phyloP scores from a whole-genome alignment of 2,888 invertebrate genomes.

The Dusona sp. region DNA sequence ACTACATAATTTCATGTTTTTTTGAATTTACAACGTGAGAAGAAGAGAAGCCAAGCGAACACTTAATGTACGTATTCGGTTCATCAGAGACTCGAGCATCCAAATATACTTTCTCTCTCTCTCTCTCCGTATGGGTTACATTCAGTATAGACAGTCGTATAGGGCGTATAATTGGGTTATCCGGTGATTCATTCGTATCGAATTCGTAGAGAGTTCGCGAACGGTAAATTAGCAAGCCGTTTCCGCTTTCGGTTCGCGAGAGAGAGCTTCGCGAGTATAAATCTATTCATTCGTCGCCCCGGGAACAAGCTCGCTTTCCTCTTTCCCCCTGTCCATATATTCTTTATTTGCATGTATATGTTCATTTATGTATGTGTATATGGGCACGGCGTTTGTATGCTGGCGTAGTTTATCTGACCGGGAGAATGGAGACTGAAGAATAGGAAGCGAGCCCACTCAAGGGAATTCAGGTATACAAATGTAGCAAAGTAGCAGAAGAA shows the following conservation, averaged over 20 bases:
- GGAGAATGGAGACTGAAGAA: slow-evolving; percentile 54
- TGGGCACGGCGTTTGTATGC: slow-evolving; percentile 13
- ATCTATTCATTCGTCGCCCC: slow-evolving; percentile 69
- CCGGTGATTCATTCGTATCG: slow-evolving; percentile 69
- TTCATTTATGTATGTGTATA: not conserved
- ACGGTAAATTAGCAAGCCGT: slow-evolving; percentile 68
- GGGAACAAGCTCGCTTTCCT: slow-evolving; percentile 58
- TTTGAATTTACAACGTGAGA: not conserved
- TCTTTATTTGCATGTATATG: slow-evolving; percentile 10
- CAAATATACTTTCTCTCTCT: slow-evolving; percentile 34
- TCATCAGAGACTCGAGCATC: slow-evolving; percentile 61
- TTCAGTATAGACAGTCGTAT: slow-evolving; percentile 46
- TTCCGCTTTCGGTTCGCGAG: slow-evolving; percentile 43
- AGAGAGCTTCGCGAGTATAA: slow-evolving; percentile 62
- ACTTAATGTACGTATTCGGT: slow-evolving; percentile 61
- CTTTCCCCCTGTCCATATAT: slow-evolving; percentile 41
- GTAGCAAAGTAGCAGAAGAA: slow-evolving; percentile 29
- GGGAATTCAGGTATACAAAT: slow-evolving; percentile 46
- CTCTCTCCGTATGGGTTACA: slow-evolving; percentile 8
- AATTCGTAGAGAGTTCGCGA: slow-evolving; percentile 67
- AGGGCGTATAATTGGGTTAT: slow-evolving; percentile 68
- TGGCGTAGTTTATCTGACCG: slow-evolving; percentile 44
- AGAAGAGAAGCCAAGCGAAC: slow-evolving; percentile 33
- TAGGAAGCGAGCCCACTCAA: slow-evolving; percentile 45
- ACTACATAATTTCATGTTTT: slow-evolving; percentile 33